These are phyloP conservation scores for Sebastes iracundus DNA, from an alignment of 2,797 vertebrate species.

Conservation along the genomic window DNA sequence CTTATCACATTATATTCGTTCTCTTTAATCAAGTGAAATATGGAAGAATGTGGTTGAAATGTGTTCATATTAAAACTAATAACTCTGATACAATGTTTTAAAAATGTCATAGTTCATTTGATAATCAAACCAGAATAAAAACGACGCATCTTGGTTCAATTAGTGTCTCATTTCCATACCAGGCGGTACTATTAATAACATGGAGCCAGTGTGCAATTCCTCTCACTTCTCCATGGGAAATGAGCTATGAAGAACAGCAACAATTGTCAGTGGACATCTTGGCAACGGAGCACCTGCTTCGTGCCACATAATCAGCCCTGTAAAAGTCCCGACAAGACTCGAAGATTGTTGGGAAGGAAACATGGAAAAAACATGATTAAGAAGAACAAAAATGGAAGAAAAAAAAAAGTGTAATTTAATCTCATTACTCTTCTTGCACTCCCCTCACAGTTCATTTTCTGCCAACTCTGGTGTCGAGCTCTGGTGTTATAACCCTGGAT, in stretches of 20 bases:
- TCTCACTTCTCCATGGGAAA: constrained; percentile 84
- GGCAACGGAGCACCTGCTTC: constrained; percentile 91
- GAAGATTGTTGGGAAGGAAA: constrained; percentile 60
- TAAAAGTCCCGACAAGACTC: constrained; percentile 69
- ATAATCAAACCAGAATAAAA: constrained; percentile 68
- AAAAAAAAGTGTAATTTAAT: constrained; percentile 56
- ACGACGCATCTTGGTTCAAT: constrained; percentile 68
- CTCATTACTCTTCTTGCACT: constrained; percentile 33
- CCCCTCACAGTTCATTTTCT: constrained; percentile 20
- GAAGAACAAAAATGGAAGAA: constrained; percentile 40
- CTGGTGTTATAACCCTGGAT: constrained; percentile 2
- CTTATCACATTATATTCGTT: constrained; percentile 24
- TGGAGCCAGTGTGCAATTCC: constrained; percentile 68
- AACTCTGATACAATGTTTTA: constrained; percentile 38
- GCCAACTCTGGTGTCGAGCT: constrained; percentile 17
- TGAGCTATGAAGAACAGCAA: constrained; percentile 89
- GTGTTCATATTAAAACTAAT: constrained; percentile 47
- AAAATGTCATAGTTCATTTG: constrained; percentile 64
- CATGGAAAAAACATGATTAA: constrained; percentile 61
- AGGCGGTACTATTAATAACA: constrained; percentile 79
- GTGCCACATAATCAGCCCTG: constrained; percentile 87
- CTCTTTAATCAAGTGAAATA: constrained; percentile 45
- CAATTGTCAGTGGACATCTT: constrained; percentile 92
- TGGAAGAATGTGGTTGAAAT: constrained; percentile 37
- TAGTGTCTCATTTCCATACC: constrained; percentile 77